Evolutionary conservation across 2,113 vertebrate species (phyloP).

Genomic region (Rhinogobius similis): DNA sequence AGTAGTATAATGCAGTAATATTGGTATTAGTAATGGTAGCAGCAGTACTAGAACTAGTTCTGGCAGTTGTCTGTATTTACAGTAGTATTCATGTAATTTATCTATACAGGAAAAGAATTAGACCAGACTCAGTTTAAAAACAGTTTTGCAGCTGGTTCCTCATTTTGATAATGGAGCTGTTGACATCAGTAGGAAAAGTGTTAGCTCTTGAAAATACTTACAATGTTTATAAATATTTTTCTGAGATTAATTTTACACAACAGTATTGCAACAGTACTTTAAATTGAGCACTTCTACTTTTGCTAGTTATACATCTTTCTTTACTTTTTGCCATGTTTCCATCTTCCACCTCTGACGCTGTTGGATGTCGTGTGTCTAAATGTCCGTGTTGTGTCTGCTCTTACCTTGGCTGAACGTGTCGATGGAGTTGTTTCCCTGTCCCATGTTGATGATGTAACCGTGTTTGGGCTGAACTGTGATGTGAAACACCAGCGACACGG

Average conservation of each 20-base stretch:
- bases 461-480: constrained; percentile 83
- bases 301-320: neutral
- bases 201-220: no score
- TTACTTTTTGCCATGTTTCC: neutral
- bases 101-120: no score
- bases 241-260: no score
- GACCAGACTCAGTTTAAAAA: no score
- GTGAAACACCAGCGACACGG: constrained; percentile 77
- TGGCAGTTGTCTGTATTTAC: neutral
- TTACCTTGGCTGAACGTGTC: constrained; percentile 91
- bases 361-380: neutral
- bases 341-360: neutral
- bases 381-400: constrained; percentile 11
- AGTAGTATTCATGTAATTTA: no score
- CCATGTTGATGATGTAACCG: constrained; percentile 86
- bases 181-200: no score
- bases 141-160: no score
- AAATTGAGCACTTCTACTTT: neutral
- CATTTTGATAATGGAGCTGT: no score
- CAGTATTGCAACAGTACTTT: no score
- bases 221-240: no score
- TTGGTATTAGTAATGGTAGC: neutral
- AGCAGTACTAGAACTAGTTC: neutral
- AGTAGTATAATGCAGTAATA: neutral
- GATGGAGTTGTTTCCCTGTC: constrained; percentile 88